A percentile compares a stretch with the other conserved stretches of the same genome.
Evolutionary conservation across 2,113 vertebrate species (phyloP).

Genomic region (Urocolius indicus): DNA sequence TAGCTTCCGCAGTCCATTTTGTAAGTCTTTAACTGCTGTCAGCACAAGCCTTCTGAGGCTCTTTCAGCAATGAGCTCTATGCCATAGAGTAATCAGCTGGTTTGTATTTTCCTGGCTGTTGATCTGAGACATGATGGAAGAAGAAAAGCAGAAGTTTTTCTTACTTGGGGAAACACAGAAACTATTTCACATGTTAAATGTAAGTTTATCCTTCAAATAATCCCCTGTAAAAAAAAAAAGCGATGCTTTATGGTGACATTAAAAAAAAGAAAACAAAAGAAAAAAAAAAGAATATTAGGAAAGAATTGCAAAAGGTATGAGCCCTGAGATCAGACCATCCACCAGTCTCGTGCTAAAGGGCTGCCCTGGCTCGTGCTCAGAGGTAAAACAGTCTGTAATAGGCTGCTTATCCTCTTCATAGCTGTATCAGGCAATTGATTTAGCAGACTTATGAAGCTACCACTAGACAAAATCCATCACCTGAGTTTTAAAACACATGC

Average conservation of each 20-base stretch:
- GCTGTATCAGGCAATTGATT: neutral
- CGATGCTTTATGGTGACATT: neutral
- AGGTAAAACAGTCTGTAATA: neutral
- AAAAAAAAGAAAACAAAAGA: neutral
- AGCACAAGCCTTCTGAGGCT: neutral
- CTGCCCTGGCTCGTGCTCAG: neutral
- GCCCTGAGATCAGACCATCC: neutral
- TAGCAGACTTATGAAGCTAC: neutral
- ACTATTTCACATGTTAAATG: neutral
- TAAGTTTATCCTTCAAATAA: neutral
- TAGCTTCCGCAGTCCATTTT: neutral
- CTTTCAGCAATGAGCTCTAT: neutral
- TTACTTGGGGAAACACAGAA: neutral
- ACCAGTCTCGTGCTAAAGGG: conserved; percentile 26
- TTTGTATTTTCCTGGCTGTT: neutral
- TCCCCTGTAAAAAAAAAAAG: neutral
- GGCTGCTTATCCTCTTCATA: neutral
- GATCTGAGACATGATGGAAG: neutral
- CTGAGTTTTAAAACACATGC: neutral
- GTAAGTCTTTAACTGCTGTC: neutral
- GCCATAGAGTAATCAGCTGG: neutral
- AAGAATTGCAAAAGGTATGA: neutral
- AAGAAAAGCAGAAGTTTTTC: neutral
- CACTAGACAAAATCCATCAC: neutral
- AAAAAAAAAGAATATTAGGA: neutral